Evolutionary conservation across 37 sponge, comb jelly and placozoan species (phyloP), one percentile per base, ranked within the genome.

Genomic region (Dysidea cf. avara): DNA sequence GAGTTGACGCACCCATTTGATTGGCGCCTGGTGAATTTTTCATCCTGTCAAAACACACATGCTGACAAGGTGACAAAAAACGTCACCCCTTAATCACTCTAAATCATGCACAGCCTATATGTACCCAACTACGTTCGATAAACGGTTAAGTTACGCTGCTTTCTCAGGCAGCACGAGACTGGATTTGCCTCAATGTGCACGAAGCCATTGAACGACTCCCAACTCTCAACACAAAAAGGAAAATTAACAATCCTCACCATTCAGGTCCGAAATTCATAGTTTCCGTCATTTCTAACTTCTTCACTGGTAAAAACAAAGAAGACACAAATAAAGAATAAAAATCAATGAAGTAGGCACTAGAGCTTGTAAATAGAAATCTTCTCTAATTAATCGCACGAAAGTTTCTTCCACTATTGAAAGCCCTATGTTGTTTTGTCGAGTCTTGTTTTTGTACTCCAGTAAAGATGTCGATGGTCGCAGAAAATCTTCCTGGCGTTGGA

Each of bases 181-280:
- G 14, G 17, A 18, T 50, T 18, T 50, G 53, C 14, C 14, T 14
- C 14, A 14, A 50, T 65, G 68, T 47, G 58, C 59, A 54, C 40
- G 46, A 59, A 49, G 51, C 60, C 20, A 53, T 61, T 53, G 20
- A 14, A 9, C 63, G 2, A 9, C 21, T 38, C 55, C 52, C 59
- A 26, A 39, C 25, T 5, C 18, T 24, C 74, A 51, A 33, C 30
- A 61, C 12, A 2, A 6, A 57, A 36, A n/a, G 1, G 75, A 61
- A 20, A 52, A 32, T 7, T 37, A 26, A 21, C 21, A 1, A 9
- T 24, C 12, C 85, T 71, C 28, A 77, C 85, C 85, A 84, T 54
- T 77, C 78, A 12, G 69, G 78, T 40, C 70, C 74, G 33, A 81
- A 66, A 56, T 81, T 81, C 82, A 72, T 81, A 31, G 74, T 66